Base-by-base conservation (phyloP, 2,888 invertebrate species). In the Incurvaria masculella region DNA sequence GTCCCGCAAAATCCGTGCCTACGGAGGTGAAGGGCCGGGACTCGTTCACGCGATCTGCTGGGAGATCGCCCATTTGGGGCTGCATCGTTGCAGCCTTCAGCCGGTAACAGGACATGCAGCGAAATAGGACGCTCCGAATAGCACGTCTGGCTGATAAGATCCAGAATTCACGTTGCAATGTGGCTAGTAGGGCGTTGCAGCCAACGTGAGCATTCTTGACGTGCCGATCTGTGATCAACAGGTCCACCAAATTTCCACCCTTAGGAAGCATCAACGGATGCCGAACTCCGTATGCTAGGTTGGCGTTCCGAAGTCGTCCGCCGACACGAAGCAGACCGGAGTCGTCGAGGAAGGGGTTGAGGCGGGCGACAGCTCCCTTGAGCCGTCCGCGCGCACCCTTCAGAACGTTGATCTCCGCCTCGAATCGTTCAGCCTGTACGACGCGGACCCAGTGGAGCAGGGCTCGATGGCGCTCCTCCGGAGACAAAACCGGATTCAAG, bases 1-100 rank as follows among this genome's bases (percentile, higher is more conserved):
- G 38, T 4, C 43, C 44, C 4, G 47, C 43, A 33, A 43, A 23
- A 16, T 43, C 44, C 5, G 39, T 47, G 17, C 42, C 27, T 18
- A 42, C 47, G 2, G 33, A 16, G 2, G 4, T 14, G 33, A 38
- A 47, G 11, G 42, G 47, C 16, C 26, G 16, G 16, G 42, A 33
- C 33, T 40, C 10, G 19, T 17, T 20, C 11, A 46, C 16, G 23
- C 42, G 42, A 14, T 42, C 21, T 4, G 33, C 20, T 19, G 42
- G 42, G 17, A 42, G 16, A 21, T 42, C 42, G n/a, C 33, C 42
- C 42, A 42, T 47, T 19, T 42, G 42, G 16, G 27, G 27, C 11
- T 5, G 21, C 38, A 42, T 40, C 26, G 42, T 42, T 16, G 26
- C n/a, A n/a, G 27, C 38, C n/a, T 21, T 33, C 3, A 20, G 8